phyloP scores from a whole-genome alignment of 2,888 invertebrate species.

The Schizotus pectinicornis region DNA sequence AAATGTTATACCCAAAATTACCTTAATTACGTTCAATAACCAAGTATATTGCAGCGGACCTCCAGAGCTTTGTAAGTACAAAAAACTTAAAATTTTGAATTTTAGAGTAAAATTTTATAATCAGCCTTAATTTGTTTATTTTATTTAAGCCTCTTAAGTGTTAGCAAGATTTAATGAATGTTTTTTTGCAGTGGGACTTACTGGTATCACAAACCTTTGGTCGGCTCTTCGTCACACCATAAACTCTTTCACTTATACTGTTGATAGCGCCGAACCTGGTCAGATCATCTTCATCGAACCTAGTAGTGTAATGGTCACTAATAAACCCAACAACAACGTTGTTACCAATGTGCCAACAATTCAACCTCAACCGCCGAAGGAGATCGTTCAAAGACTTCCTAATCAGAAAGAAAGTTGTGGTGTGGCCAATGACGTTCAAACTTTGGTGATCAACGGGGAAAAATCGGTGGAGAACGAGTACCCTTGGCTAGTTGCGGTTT shows the following conservation, averaged over 20 bases:
- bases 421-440: constrained; percentile 33
- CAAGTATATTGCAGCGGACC: constrained; percentile 44
- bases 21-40: constrained; percentile 44
- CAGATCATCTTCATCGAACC: too few species aligned
- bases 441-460: constrained; percentile 45
- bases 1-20: constrained; percentile 46
- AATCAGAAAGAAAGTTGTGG: too few species aligned
- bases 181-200: constrained; percentile 12
- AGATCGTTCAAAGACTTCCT: too few species aligned
- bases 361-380: not conserved
- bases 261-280: constrained; percentile 5
- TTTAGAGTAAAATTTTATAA: not conserved
- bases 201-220: constrained; percentile 26
- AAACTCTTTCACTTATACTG: constrained; percentile 15
- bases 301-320: too few species aligned
- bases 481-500: constrained; percentile 50
- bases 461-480: constrained; percentile 42
- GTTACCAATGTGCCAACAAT: not conserved
- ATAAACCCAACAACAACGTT: not conserved
- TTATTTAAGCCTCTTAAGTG: too few species aligned
- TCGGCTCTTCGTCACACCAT: constrained; percentile 12
- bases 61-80: constrained; percentile 42
- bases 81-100: not conserved
- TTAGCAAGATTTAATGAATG: too few species aligned
- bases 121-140: constrained; percentile 11